These are phyloP conservation scores for Bucorvus abyssinicus DNA, from an alignment of 2,797 vertebrate species.

Conservation along the genomic window DNA sequence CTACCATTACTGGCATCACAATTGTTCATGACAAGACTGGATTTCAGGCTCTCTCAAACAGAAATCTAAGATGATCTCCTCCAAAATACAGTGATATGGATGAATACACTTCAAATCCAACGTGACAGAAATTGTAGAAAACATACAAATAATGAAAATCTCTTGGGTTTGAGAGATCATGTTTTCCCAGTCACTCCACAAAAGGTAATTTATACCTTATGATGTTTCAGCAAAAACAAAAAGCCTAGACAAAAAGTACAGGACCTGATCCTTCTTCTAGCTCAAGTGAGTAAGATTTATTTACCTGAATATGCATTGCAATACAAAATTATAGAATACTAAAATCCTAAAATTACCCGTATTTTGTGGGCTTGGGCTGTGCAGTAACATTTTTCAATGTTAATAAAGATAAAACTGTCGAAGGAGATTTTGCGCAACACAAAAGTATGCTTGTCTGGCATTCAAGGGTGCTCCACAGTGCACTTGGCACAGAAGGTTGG, in stretches of 20 bases:
- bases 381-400: neutral
- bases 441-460: neutral
- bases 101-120: neutral
- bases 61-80: neutral
- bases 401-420: neutral
- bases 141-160: conserved; percentile 6
- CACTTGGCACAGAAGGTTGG: neutral
- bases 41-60: neutral
- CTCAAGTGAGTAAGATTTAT: neutral
- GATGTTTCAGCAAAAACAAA: neutral
- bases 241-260: neutral
- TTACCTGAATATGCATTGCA: neutral
- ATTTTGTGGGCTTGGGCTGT: neutral
- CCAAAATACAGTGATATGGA: neutral
- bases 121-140: neutral
- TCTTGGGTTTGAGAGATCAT: neutral
- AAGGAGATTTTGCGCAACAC: neutral
- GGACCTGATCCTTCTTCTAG: neutral
- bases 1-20: neutral
- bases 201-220: conserved; percentile 31
- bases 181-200: conserved; percentile 13
- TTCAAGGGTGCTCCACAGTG: neutral
- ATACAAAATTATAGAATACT: neutral
- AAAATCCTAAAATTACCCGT: neutral
- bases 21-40: neutral